Evolutionary conservation across 1,140 invertebrate species (phyloP).

Genomic region (Atta cephalotes): DNA sequence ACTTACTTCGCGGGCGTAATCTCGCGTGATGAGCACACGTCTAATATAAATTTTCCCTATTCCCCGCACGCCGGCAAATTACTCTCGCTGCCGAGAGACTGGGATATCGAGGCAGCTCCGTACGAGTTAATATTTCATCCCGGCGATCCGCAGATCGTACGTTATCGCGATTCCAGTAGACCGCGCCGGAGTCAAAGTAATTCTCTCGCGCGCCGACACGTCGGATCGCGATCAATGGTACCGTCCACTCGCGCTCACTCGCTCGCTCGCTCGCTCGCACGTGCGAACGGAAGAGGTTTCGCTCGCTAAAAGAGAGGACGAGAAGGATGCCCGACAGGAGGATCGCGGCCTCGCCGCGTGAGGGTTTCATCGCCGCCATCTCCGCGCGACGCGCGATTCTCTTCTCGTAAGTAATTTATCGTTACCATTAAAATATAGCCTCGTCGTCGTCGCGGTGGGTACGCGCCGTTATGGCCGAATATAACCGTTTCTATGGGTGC

Average conservation of each 20-base stretch:
- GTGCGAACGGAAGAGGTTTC: neutral
- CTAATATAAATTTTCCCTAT: conserved; percentile 58
- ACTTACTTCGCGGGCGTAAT: conserved; percentile 35
- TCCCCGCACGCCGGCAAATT: conserved; percentile 46
- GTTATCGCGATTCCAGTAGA: conserved; percentile 59
- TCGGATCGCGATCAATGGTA: conserved; percentile 54
- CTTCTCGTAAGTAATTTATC: conserved; percentile 83
- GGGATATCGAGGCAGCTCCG: conserved; percentile 38
- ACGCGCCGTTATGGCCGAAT: conserved; percentile 83
- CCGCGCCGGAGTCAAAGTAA: conserved; percentile 52
- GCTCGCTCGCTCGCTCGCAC: neutral
- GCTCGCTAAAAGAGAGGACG: neutral
- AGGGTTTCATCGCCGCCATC: conserved; percentile 80
- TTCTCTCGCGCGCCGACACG: conserved; percentile 50
- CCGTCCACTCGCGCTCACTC: conserved; percentile 3
- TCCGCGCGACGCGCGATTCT: conserved; percentile 76
- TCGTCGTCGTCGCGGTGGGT: conserved; percentile 83
- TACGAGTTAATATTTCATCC: conserved; percentile 59
- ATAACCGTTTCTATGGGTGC: conserved; percentile 85
- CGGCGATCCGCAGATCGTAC: conserved; percentile 53
- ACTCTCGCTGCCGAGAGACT: conserved; percentile 31
- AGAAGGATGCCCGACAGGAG: conserved; percentile 57
- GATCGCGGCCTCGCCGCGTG: conserved; percentile 74
- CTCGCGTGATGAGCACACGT: conserved; percentile 36
- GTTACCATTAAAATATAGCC: conserved; percentile 85